Evolutionary conservation across 2,888 invertebrate genomes (phyloP).

Genomic region (Drosophila ochracea): DNA sequence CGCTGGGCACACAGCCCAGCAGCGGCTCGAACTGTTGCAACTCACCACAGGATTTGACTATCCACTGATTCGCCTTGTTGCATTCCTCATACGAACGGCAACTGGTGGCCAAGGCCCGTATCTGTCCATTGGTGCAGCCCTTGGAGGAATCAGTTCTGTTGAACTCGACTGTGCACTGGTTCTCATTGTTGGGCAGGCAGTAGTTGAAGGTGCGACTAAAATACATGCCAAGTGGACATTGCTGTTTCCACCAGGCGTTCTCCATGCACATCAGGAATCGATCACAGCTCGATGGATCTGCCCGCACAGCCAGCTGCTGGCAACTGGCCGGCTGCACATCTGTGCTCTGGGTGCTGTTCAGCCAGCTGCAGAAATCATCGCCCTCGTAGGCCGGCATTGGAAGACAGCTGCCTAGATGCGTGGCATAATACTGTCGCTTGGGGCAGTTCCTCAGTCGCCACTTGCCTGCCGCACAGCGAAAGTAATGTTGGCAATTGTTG

Average conservation of each 20-base stretch:
- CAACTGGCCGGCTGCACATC: conserved; percentile 25
- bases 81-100: conserved; percentile 68
- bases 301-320: conserved; percentile 66
- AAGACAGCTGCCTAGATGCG: conserved; percentile 60
- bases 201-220: conserved; percentile 75
- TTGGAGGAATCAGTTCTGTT: background rate
- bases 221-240: conserved; percentile 80
- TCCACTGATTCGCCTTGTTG: conserved; percentile 32
- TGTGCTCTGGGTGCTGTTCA: background rate
- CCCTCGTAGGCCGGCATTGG: conserved; percentile 21
- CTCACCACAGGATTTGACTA: conserved; percentile 21
- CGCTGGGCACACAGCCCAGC: conserved; percentile 52
- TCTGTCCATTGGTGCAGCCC: conserved; percentile 37
- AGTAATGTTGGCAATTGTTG: conserved; percentile 73
- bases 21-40: conserved; percentile 57
- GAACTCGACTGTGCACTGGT: conserved; percentile 45
- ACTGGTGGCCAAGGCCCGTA: conserved; percentile 39
- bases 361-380: conserved; percentile 37
- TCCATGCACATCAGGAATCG: conserved; percentile 80
- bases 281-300: conserved; percentile 63
- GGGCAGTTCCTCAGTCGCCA: conserved; percentile 77
- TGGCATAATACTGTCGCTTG: conserved; percentile 64
- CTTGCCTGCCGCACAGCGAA: conserved; percentile 70
- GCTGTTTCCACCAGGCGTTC: conserved; percentile 79
- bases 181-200: conserved; percentile 72